phyloP scores from a whole-genome alignment of 1,140 invertebrate genomes.

The Seison nebaliae region DNA sequence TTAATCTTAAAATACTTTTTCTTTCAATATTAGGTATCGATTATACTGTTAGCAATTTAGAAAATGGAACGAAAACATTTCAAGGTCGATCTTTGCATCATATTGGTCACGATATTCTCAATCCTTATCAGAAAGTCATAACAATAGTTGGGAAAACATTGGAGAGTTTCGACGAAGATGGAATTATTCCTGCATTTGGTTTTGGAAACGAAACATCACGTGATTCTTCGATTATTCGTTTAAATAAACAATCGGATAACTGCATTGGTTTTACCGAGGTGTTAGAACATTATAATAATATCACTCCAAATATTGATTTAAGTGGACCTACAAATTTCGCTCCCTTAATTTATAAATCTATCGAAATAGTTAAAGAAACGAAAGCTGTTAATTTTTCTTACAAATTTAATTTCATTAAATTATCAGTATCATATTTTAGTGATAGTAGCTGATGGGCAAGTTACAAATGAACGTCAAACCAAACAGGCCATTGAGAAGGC shows the following conservation, averaged over 20 bases:
- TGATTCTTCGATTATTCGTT: neutral
- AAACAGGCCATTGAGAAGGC: constrained; percentile 32
- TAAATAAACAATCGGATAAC: constrained; percentile 14
- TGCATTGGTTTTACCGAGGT: constrained; percentile 30
- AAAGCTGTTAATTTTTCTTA: constrained; percentile 17
- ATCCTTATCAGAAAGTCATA: constrained; percentile 21
- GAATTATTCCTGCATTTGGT: constrained; percentile 29
- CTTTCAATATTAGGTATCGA: constrained; percentile 5
- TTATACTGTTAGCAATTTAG: constrained; percentile 12
- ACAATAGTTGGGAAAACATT: constrained; percentile 30
- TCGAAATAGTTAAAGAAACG: constrained; percentile 26
- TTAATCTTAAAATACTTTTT: neutral
- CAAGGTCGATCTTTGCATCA: constrained; percentile 9
- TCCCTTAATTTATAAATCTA: constrained; percentile 30
- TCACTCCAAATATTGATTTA: constrained; percentile 22
- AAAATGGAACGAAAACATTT: constrained; percentile 11
- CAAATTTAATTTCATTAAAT: constrained; percentile 4
- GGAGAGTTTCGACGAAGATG: constrained; percentile 28
- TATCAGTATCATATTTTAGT: constrained; percentile 31
- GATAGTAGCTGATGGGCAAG: constrained; percentile 33
- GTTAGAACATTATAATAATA: constrained; percentile 18
- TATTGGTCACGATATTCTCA: constrained; percentile 6
- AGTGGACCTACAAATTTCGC: constrained; percentile 30
- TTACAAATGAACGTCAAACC: constrained; percentile 28
- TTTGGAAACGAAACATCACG: constrained; percentile 28